phyloP scores from a whole-genome alignment of 2,888 invertebrate species.

The Bruchidius siliquastri region DNA sequence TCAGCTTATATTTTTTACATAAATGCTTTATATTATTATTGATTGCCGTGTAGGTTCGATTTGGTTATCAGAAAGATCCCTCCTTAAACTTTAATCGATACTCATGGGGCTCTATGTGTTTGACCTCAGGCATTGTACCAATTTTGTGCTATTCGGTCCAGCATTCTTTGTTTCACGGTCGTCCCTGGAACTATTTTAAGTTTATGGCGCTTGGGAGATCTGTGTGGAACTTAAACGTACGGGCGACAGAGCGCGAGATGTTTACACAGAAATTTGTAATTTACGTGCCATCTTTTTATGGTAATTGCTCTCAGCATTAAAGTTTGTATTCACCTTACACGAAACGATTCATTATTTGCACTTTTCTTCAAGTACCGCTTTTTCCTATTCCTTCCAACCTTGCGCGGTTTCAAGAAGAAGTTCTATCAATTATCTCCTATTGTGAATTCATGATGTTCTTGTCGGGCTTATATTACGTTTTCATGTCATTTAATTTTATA shows the following conservation, averaged over 20 bases:
- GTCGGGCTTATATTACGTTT: too few relatives aligned
- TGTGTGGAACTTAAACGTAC: neutral
- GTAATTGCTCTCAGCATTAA: neutral
- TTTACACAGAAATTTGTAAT: neutral
- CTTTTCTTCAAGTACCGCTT: neutral
- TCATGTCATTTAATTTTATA: too few relatives aligned
- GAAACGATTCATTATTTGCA: neutral
- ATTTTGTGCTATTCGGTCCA: too few relatives aligned
- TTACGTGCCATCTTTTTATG: neutral
- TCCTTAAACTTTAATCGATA: too few relatives aligned
- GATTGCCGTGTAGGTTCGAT: too few relatives aligned
- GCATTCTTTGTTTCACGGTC: neutral
- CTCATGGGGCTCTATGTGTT: too few relatives aligned
- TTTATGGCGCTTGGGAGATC: neutral
- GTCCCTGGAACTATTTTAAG: neutral
- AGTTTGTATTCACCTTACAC: neutral
- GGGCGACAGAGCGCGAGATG: neutral
- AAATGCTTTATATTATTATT: too few relatives aligned
- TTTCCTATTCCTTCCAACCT: neutral
- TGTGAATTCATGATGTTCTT: neutral
- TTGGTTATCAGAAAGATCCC: too few relatives aligned
- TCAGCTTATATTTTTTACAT: too few relatives aligned
- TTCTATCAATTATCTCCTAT: neutral
- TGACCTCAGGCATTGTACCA: too few relatives aligned
- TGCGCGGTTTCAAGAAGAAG: neutral